phyloP scores from a whole-genome alignment of 2,113 vertebrate genomes.

The Erythrocercus mccallii region DNA sequence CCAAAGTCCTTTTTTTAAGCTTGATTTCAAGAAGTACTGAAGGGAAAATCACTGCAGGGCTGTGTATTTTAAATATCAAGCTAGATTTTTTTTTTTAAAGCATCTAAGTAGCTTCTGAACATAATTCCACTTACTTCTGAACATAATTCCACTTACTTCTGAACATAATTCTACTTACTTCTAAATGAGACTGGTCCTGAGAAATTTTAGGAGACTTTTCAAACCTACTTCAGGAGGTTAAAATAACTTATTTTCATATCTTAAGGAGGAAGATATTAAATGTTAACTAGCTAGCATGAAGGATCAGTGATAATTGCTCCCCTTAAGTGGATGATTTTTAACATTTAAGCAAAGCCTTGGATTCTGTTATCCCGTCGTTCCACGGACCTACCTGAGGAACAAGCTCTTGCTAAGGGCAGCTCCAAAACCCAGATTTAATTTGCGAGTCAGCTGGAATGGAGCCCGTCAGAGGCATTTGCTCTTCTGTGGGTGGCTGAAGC shows the following conservation, averaged over 20 bases:
- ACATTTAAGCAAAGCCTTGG: background rate
- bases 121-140: background rate
- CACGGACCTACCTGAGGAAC: background rate
- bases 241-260: conserved; percentile 19
- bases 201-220: background rate
- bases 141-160: background rate
- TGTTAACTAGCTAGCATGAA: background rate
- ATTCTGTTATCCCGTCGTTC: background rate
- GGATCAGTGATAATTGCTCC: background rate
- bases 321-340: background rate
- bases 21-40: background rate
- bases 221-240: background rate
- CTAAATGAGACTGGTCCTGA: background rate
- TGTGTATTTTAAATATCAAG: background rate
- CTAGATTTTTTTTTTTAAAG: background rate
- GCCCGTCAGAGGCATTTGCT: background rate
- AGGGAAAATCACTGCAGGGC: background rate
- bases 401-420: background rate
- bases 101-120: background rate
- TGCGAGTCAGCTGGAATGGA: background rate
- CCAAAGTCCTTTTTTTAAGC: background rate
- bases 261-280: background rate
- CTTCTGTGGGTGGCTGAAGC: background rate
- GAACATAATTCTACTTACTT: background rate
- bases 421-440: background rate